Conservation (phyloP, 2,113 vertebrate genomes). For the Oostethus manadensis region DNA sequence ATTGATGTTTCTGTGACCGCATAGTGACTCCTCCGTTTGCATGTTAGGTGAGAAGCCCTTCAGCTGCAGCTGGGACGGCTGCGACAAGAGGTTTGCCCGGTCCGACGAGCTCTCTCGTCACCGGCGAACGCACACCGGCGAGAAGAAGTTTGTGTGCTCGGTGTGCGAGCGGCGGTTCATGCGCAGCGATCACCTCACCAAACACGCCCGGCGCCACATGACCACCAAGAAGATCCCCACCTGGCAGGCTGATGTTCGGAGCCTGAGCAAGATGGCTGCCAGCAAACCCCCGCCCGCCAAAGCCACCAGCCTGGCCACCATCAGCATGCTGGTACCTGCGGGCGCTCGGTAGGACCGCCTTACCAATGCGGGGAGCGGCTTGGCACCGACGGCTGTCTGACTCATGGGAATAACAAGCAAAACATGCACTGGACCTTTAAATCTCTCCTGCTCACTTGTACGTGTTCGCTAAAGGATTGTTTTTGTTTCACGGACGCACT, state of each 20-base stretch:
- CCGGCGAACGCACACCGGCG: slow-evolving; percentile 90
- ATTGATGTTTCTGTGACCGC: slow-evolving; percentile 17
- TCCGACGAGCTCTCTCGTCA: slow-evolving; percentile 96
- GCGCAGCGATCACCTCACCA: slow-evolving; percentile 96
- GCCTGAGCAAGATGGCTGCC: slow-evolving; percentile 73
- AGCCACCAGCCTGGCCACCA: slow-evolving; percentile 56
- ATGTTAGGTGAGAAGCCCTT: slow-evolving; percentile 93
- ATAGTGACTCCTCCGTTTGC: slow-evolving; percentile 29
- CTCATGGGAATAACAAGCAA: slow-evolving; percentile 54
- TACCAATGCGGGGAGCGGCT: slow-evolving; percentile 47
- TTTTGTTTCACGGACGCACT: slow-evolving; percentile 59
- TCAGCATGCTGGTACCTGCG: slow-evolving; percentile 76
- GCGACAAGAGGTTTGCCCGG: slow-evolving; percentile 92
- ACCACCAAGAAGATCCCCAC: slow-evolving; percentile 86
- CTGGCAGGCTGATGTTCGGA: slow-evolving; percentile 88
- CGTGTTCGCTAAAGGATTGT: slow-evolving; percentile 54
- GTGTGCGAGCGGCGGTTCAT: slow-evolving; percentile 95
- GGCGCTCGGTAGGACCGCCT: slow-evolving; percentile 56
- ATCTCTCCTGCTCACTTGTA: slow-evolving; percentile 68
- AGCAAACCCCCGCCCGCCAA: slow-evolving; percentile 64
- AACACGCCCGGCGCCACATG: slow-evolving; percentile 92
- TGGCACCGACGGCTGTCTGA: slow-evolving; percentile 59
- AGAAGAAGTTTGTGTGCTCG: slow-evolving; percentile 93
- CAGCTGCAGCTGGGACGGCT: slow-evolving; percentile 93
- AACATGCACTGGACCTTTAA: slow-evolving; percentile 75